These are phyloP conservation scores for Microctonus hyperodae DNA, from an alignment of 2,888 invertebrate species.

Conservation along the genomic window DNA sequence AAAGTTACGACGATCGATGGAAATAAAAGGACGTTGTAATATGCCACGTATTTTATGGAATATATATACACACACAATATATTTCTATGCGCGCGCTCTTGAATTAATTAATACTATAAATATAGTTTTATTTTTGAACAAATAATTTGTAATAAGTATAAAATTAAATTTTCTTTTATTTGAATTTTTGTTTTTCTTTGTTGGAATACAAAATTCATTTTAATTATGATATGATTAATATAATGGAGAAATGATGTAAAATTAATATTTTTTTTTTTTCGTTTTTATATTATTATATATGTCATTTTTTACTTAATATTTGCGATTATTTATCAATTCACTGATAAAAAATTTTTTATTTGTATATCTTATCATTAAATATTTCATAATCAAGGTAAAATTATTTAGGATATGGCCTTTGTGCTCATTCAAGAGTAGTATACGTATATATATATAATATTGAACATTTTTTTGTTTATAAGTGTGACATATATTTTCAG, in stretches of 20 bases:
- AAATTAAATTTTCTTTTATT: too few species aligned
- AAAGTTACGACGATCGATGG: conserved; percentile 14
- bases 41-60: conserved; percentile 36
- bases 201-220: too few species aligned
- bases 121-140: background rate
- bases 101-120: background rate
- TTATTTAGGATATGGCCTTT: conserved; percentile 4
- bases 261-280: background rate
- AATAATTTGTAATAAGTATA: too few species aligned
- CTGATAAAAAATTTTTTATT: background rate
- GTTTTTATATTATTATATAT: background rate
- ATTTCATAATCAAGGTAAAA: conserved; percentile 10
- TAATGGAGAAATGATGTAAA: too few species aligned
- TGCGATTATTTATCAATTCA: background rate
- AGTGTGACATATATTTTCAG: background rate
- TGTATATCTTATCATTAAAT: conserved; percentile 7
- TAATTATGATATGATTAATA: too few species aligned
- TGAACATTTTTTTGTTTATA: background rate
- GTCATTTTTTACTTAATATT: background rate
- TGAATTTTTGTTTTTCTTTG: too few species aligned
- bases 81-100: background rate
- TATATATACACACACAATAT: conserved; percentile 4
- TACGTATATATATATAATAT: background rate
- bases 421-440: background rate
- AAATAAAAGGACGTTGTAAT: conserved; percentile 29